Conservation (phyloP, 2,113 vertebrate species). For the Cichladusa arquata region DNA sequence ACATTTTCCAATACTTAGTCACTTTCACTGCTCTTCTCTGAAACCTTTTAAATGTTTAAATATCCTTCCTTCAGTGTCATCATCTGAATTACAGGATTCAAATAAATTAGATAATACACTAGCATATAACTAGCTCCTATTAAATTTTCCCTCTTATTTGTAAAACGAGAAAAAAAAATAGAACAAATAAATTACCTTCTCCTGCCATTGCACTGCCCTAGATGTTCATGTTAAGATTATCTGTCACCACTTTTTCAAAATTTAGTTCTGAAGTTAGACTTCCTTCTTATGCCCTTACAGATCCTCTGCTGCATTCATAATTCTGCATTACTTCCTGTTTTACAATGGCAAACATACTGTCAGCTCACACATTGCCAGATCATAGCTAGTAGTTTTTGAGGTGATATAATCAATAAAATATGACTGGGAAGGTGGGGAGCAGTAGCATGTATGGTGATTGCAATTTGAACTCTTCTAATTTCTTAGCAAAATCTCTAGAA, state of each 20-base stretch:
- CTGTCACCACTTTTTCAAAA: neutral
- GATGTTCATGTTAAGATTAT: neutral
- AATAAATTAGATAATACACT: neutral
- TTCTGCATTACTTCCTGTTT: neutral
- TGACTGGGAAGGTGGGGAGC: rapidly evolving
- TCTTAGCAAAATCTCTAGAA: neutral
- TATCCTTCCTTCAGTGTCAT: neutral
- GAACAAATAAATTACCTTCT: neutral
- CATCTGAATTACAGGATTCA: neutral
- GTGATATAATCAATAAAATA: neutral
- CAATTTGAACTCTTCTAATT: neutral
- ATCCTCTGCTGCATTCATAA: neutral
- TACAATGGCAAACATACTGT: neutral
- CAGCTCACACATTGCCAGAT: neutral
- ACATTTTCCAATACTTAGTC: neutral
- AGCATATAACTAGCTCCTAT: neutral
- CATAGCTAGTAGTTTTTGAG: neutral
- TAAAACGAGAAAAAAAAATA: neutral
- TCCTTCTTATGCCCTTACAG: rapidly evolving
- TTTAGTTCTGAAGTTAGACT: neutral
- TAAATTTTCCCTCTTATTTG: neutral
- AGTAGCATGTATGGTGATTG: neutral
- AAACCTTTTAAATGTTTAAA: neutral
- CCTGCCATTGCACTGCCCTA: neutral
- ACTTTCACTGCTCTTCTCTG: neutral